These are phyloP conservation scores for Probaryconus sp. DNA, from an alignment of 1,140 invertebrate genomes.

Conservation along the genomic window DNA sequence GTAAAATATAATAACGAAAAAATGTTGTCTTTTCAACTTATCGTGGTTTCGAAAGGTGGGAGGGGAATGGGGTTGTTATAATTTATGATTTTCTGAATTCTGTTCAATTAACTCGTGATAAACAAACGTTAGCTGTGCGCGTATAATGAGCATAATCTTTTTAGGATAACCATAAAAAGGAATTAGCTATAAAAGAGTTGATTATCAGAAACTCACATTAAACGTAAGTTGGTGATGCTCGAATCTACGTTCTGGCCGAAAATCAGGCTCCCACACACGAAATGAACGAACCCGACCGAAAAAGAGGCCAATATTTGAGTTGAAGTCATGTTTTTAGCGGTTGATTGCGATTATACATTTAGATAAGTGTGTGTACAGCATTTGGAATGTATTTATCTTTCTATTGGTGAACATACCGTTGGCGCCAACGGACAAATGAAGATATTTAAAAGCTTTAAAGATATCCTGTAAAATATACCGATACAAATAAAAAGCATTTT, in stretches of 20 bases:
- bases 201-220: constrained; percentile 35
- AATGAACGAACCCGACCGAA: constrained; percentile 18
- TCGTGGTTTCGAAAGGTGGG: no score
- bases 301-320: constrained; percentile 33
- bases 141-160: constrained; percentile 50
- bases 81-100: constrained; percentile 31
- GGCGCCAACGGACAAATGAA: constrained; percentile 22
- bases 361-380: constrained; percentile 42
- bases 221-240: constrained; percentile 12
- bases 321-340: constrained; percentile 46
- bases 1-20: no score
- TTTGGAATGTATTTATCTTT: constrained; percentile 36
- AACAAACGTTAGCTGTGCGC: constrained; percentile 39
- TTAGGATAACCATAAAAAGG: constrained; percentile 55
- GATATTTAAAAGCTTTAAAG: no score
- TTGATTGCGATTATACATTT: constrained; percentile 50
- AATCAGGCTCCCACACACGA: constrained; percentile 27
- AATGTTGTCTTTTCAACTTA: no score
- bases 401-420: neutral
- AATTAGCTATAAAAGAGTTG: constrained; percentile 45
- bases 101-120: constrained; percentile 43
- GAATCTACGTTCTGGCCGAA: neutral
- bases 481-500: no score
- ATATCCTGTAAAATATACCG: no score
- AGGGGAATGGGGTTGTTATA: constrained; percentile 22